Percentiles rank a stretch among this genome's conserved stretches.
phyloP scores from a whole-genome alignment of 2,797 vertebrate genomes.

The Sitta carolinensis region DNA sequence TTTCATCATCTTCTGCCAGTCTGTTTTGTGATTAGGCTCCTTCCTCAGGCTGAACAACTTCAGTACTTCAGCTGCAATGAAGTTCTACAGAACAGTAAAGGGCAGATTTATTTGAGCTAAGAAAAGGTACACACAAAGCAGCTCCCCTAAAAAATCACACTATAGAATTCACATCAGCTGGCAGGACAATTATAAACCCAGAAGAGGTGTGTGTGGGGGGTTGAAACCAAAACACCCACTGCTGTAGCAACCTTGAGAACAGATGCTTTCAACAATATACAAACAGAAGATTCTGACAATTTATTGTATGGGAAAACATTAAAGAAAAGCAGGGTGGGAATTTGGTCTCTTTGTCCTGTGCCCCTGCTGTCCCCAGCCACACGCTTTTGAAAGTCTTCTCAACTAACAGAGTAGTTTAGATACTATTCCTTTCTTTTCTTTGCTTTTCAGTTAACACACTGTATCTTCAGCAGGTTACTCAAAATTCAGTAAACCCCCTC shows the following conservation, averaged over 20 bases:
- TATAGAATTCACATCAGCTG: not conserved
- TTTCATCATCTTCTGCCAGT: conserved; percentile 99
- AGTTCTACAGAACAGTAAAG: conserved; percentile 70
- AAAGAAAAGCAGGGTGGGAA: not conserved
- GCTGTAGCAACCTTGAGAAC: not conserved
- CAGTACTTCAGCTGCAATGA: conserved; percentile 88
- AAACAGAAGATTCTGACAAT: not conserved
- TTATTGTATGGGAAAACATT: not conserved
- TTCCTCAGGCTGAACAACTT: conserved; percentile 88
- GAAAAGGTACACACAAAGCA: not conserved
- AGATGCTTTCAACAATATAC: not conserved
- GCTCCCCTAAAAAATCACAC: not conserved
- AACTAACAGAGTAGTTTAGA: not conserved
- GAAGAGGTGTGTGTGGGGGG: not conserved
- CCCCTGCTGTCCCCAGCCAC: not conserved
- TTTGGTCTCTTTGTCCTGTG: not conserved
- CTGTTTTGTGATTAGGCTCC: conserved; percentile 89
- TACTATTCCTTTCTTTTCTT: not conserved
- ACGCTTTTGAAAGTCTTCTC: not conserved
- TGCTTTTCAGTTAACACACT: not conserved
- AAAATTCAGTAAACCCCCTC: not conserved
- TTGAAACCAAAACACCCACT: rapidly evolving
- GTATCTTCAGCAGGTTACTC: not conserved
- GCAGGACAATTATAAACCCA: not conserved
- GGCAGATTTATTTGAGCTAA: not conserved